phyloP scores from a whole-genome alignment of 2,888 invertebrate species.

The Chymomyza amoena region DNA sequence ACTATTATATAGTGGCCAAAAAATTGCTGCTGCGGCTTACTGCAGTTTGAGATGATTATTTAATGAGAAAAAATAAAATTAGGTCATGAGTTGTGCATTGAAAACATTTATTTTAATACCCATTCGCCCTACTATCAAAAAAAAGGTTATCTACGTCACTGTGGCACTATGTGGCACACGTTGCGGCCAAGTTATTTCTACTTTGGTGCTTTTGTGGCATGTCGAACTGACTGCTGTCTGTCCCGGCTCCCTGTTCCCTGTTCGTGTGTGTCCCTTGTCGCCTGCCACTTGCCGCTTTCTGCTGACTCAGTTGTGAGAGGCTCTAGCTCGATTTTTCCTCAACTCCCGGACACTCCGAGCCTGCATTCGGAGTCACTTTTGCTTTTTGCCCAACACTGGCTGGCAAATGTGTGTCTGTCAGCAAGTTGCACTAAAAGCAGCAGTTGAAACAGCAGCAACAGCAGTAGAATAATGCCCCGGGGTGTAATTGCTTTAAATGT shows the following conservation, averaged over 20 bases:
- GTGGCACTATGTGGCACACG: conserved; percentile 28
- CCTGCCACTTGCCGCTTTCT: conserved; percentile 37
- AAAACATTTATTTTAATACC: too few species aligned
- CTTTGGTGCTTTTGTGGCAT: conserved; percentile 67
- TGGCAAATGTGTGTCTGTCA: conserved; percentile 61
- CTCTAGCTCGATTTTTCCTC: neutral
- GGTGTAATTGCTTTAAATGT: conserved; percentile 72
- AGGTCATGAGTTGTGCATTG: too few species aligned
- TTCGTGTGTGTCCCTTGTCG: neutral
- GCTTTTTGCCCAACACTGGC: conserved; percentile 39
- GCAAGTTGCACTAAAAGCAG: conserved; percentile 56
- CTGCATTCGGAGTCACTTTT: conserved; percentile 51
- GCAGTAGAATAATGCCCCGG: conserved; percentile 60
- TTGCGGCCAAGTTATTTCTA: conserved; percentile 64
- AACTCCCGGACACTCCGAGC: neutral
- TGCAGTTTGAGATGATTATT: too few species aligned
- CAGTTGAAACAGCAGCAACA: neutral
- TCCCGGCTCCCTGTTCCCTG: too few species aligned
- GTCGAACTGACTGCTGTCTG: conserved; percentile 19
- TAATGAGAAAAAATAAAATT: too few species aligned
- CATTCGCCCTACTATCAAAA: too few species aligned
- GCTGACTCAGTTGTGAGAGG: conserved; percentile 55
- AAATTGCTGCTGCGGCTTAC: too few species aligned
- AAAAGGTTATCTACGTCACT: neutral
- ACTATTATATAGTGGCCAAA: too few species aligned